These are phyloP conservation scores for Nesogale talazaci DNA, from an alignment of 2,113 vertebrate species.

Conservation along the genomic window DNA sequence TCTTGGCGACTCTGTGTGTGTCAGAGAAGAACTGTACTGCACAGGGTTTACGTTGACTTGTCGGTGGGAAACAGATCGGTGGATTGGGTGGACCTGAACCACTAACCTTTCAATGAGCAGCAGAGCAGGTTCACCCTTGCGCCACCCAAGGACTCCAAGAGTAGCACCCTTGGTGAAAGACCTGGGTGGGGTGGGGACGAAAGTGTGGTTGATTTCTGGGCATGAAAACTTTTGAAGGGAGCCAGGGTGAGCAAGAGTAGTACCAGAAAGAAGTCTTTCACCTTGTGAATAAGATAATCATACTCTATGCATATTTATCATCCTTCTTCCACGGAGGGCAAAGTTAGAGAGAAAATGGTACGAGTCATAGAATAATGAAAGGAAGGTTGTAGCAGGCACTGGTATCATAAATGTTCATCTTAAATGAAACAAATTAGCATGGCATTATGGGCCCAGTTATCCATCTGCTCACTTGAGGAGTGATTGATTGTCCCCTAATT, in stretches of 20 bases:
- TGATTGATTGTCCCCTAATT: background rate
- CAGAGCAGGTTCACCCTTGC: background rate
- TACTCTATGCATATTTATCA: background rate
- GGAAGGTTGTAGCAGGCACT: background rate
- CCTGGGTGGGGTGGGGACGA: accelerated
- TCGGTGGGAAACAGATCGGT: background rate
- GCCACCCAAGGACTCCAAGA: background rate
- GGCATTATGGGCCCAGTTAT: accelerated
- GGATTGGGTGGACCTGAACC: background rate
- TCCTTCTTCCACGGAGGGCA: background rate
- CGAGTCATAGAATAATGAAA: background rate
- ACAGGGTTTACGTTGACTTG: background rate
- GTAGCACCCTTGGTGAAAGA: background rate
- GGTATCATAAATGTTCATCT: background rate
- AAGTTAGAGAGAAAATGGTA: background rate
- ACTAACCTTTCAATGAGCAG: background rate
- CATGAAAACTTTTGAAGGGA: background rate
- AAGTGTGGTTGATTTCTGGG: accelerated
- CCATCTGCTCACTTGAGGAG: background rate
- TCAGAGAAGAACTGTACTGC: background rate
- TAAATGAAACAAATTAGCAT: background rate
- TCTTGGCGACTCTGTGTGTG: background rate
- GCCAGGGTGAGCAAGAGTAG: background rate
- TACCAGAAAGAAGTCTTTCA: accelerated
- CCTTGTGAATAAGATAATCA: background rate